phyloP scores from a whole-genome alignment of 2,888 invertebrate genomes.

The Megamerina dolium region DNA sequence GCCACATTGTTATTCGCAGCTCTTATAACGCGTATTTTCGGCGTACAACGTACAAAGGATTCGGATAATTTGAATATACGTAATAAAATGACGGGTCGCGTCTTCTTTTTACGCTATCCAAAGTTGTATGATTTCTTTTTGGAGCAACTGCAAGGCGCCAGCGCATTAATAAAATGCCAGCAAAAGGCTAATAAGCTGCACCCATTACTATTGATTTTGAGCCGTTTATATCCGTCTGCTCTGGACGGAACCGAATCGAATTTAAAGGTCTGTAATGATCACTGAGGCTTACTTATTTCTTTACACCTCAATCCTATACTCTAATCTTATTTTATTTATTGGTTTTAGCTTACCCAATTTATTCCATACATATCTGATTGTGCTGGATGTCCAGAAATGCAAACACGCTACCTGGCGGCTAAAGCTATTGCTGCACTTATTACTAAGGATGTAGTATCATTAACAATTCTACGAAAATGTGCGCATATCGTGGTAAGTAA shows the following conservation, averaged over 20 bases:
- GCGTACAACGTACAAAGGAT: conserved; percentile 64
- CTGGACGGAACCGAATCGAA: conserved; percentile 64
- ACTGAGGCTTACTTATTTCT: no score
- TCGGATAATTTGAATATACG: conserved; percentile 56
- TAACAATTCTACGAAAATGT: conserved; percentile 31
- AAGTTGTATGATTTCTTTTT: conserved; percentile 55
- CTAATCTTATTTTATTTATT: background rate
- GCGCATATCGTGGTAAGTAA: conserved; percentile 27
- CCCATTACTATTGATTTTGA: conserved; percentile 70
- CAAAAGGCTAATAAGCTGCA: conserved; percentile 57
- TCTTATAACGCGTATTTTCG: conserved; percentile 79
- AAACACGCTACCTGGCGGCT: conserved; percentile 68
- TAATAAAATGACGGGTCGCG: conserved; percentile 67
- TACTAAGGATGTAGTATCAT: conserved; percentile 41
- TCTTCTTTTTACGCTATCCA: conserved; percentile 70
- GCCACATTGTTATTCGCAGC: conserved; percentile 79
- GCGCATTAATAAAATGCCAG: conserved; percentile 29
- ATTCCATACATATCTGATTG: conserved; percentile 61
- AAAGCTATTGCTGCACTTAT: conserved; percentile 61
- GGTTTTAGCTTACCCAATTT: conserved; percentile 57
- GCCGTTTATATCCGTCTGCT: conserved; percentile 69
- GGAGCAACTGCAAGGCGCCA: conserved; percentile 45
- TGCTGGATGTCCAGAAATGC: conserved; percentile 59
- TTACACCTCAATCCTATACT: no score
- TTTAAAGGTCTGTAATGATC: conserved; percentile 57